Base-by-base conservation (phyloP, 2,113 vertebrate genomes). In the Nothocercus julius region DNA sequence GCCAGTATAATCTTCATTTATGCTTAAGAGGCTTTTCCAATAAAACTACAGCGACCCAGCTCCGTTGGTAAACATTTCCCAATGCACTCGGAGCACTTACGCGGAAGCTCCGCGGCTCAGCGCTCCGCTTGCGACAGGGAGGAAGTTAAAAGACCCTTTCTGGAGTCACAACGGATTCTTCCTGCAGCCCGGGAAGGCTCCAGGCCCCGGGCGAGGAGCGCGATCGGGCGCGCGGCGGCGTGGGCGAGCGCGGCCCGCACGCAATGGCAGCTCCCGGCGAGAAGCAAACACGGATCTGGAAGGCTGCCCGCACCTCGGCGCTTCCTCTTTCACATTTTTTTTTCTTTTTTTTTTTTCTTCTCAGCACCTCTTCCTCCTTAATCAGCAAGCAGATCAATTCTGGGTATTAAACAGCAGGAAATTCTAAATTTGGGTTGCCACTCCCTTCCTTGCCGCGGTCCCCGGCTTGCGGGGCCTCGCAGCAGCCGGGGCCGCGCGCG, bases 1-100 rank as follows among this genome's bases (percentile, higher is more conserved):
- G 1, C 82, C 93, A 32, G 53, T 83, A 79, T 97, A 95, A 97
- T 93, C 95, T 96, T 91, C 95, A 90, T 83, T 94, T 92, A 68
- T 87, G 87, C 82, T 64, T 96, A 97, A 95, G 94, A 97, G 93
- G 95, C 94, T 96, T 97, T 97, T 91, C 87, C 93, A 95, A 91
- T 91, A 97, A 96, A 97, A 95, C 95, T 93, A 61, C 47, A 82
- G 94, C 92, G 96, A 96, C 95, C 93, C 17, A 90, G 85, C 95
- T 94, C 73, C 56, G 83, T 80, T 92, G 90, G 80, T 93, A 96
- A 96, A 93, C 90, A 90, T 88, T 84, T 94, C 44, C 94, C 92
- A 40, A 1, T 66, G 6, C 17, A 73, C 25, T 80, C 90, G 76
- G 64, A 76, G 78, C 80, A 72, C 91, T 95, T 80, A 75, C 40